Evolutionary conservation across 2,113 vertebrate species (phyloP), one percentile per base, ranked within the genome.

Genomic region (Oceanodroma tethys): DNA sequence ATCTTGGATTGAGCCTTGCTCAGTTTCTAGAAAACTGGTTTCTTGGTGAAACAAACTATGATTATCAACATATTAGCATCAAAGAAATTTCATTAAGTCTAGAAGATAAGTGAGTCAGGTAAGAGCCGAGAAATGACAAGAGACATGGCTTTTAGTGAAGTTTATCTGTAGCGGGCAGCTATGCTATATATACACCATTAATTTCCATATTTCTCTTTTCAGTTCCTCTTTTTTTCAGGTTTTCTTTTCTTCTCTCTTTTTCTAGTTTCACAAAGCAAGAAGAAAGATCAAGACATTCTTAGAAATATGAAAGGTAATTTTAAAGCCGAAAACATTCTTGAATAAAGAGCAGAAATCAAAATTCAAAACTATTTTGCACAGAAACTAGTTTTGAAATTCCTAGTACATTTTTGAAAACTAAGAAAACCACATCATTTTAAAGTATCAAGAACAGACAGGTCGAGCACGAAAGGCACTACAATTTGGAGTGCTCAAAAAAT

Each of bases 401-500:
- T 21, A 59, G 19, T 6, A 13, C 14, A 18, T 22, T 76, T 68
- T 7, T 36, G 36, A 58, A 76, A 56, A 40, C 21, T 10, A 47
- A 17, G 32, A 63, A 78, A 81, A 15, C 4, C 26, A 16, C 6
- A 5, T 25, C n/a, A 7, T n/a, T 82, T 58, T 32, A 3, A 78
- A 82, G 36, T 9, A 36, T 5, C 5, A 16, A 22, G 36, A 50
- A 17, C 32, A 72, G 34, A 3, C 8, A 65, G 19, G 19, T 4
- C 2, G 5, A 36, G 75, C 40, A 55, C 1, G 0, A 32, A 52
- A 65, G 21, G 25, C 40, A 18, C 23, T 38, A 34, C 38, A 59
- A 9, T 9, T 27, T 7, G 47, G 47, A 74, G 68, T 1, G 4
- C 32, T 66, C 25, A 8, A 9, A 25, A 34, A 7, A 3, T 0